These are phyloP conservation scores for Selene dorsalis DNA, from an alignment of 2,797 vertebrate species.

Conservation along the genomic window DNA sequence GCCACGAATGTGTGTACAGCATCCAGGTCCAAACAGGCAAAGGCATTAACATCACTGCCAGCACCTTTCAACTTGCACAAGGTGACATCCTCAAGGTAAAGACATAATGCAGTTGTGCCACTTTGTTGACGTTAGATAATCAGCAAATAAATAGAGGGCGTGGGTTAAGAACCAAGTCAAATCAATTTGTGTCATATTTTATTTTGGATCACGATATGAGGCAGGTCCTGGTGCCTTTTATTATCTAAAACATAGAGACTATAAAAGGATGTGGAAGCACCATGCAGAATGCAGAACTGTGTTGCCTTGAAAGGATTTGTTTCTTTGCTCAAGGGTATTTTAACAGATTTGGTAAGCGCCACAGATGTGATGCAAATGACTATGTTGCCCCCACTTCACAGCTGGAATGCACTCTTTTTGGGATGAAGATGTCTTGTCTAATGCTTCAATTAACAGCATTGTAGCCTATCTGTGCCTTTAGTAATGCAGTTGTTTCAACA, in stretches of 20 bases:
- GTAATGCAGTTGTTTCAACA: constrained; percentile 33
- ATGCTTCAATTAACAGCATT: constrained; percentile 60
- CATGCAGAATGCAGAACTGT: constrained; percentile 29
- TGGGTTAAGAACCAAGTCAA: background rate
- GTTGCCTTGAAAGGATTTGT: constrained; percentile 41
- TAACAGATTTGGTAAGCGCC: constrained; percentile 48
- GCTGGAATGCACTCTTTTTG: constrained; percentile 55
- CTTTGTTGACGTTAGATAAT: constrained; percentile 20
- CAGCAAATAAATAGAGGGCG: background rate
- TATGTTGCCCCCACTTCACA: constrained; percentile 46
- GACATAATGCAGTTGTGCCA: background rate
- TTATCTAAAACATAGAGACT: constrained; percentile 2
- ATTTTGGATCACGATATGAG: constrained; percentile 5
- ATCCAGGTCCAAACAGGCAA: constrained; percentile 97
- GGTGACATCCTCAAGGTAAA: constrained; percentile 97
- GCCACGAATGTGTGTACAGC: constrained; percentile 97
- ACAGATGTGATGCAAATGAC: constrained; percentile 60
- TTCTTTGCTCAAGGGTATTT: constrained; percentile 58
- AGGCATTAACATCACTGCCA: constrained; percentile 95
- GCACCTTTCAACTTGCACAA: constrained; percentile 92
- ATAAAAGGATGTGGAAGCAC: constrained; percentile 13
- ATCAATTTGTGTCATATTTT: constrained; percentile 18
- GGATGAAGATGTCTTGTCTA: constrained; percentile 63
- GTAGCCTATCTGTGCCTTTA: constrained; percentile 44
- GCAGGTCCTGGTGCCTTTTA: constrained; percentile 21